A percentile compares a stretch with the other conserved stretches of the same genome.
Evolutionary conservation across 2,113 vertebrate species (phyloP).

Genomic region (Aramus guarauna): DNA sequence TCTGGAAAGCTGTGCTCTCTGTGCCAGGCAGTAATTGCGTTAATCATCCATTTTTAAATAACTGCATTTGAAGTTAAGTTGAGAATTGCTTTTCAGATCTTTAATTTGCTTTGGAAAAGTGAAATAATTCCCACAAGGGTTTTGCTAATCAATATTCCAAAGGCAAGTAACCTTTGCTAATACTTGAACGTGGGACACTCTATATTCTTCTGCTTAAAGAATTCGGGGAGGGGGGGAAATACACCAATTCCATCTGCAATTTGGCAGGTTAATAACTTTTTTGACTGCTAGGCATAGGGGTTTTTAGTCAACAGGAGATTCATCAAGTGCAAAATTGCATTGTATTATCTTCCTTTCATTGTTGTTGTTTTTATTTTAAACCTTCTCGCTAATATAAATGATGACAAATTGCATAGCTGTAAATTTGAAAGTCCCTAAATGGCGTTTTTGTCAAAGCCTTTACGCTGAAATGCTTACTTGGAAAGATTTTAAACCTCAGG

Average conservation of each 20-base stretch:
- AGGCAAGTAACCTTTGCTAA: constrained; percentile 25
- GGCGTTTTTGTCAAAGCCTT: constrained; percentile 74
- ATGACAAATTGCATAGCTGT: constrained; percentile 72
- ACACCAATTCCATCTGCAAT: background rate
- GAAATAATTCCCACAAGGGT: constrained; percentile 49
- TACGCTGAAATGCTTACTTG: constrained; percentile 70
- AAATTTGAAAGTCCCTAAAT: constrained; percentile 71
- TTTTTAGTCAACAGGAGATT: constrained; percentile 42
- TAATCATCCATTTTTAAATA: constrained; percentile 71
- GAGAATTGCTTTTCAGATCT: constrained; percentile 69
- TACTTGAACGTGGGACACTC: background rate
- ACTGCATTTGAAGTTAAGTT: constrained; percentile 65
- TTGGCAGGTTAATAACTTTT: constrained; percentile 20
- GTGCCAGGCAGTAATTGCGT: constrained; percentile 50
- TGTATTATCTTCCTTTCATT: background rate
- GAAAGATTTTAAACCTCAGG: constrained; percentile 64
- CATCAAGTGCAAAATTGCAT: constrained; percentile 10
- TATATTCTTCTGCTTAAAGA: background rate
- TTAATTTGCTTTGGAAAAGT: constrained; percentile 65
- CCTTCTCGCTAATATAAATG: constrained; percentile 55
- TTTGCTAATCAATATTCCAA: constrained; percentile 24
- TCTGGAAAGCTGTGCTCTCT: constrained; percentile 42
- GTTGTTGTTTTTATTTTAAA: constrained; percentile 38
- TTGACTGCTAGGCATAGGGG: background rate
- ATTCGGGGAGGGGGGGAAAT: background rate